Evolutionary conservation across 1,140 invertebrate genomes (phyloP), one percentile per base, ranked within the genome.

Genomic region (Drosophila lowei): DNA sequence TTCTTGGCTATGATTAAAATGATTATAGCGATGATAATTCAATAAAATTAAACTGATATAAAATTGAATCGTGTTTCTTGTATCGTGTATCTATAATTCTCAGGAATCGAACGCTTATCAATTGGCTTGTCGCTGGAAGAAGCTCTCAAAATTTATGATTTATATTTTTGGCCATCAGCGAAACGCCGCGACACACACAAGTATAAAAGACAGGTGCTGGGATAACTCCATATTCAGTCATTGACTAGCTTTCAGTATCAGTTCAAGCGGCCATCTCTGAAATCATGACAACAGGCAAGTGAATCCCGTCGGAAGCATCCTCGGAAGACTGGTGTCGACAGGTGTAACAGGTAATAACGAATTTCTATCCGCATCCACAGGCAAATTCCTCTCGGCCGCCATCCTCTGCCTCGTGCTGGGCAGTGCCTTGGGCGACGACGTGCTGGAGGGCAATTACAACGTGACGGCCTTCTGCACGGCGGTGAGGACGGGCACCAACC

Each of bases 381-480:
- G 61, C 44, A 72, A 72, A 18, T 72, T 77, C 8, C 28, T 81
- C 15, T 28, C 81, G 46, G 63, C 63, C 2, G 57, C 42, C 13
- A 53, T 85, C 38, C 50, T 88, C 15, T 67, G 68, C 62, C 47
- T 85, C 59, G 63, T 58, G 18, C 16, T 79, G 28, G 58, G 47
- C 38, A 52, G 54, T 34, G 70, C 70, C 18, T 11, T 88, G 30
- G 74, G 48, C 41, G 68, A 8, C 5, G 42, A 3, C 3, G 34
- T 85, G 2, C 0, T 73, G 13, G 81, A 86, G 50, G 83, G 83
- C 28, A 74, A 48, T 48, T 86, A 88, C 49, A 86, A 86, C 52
- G 81, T 86, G 11, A 86, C 83, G 3, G 57, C 59, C 15, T 54
- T 71, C 13, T 86, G 81, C 16, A 54, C 78, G 3, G 1, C 49